Base-by-base conservation (phyloP, 2,888 invertebrate species). In the Cerastis rubricosa region DNA sequence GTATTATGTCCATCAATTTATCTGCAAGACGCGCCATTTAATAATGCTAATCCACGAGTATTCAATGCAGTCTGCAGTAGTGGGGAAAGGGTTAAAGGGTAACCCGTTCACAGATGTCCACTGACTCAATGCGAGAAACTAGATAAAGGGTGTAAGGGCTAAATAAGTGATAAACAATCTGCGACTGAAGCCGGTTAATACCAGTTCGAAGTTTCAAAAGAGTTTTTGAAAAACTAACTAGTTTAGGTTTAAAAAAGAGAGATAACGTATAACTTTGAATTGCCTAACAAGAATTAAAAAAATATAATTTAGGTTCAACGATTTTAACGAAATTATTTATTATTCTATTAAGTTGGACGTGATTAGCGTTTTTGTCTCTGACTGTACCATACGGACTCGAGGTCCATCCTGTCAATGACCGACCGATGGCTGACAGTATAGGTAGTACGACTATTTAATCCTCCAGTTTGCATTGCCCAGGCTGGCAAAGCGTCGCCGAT, bases 351-450 rank as follows among this genome's bases (percentile, higher is more conserved):
- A 64, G 14, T 64, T n/a, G 14, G 63, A 63, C 22, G 22, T 64
- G 19, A 25, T 47, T 8, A 75, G 29, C 12, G 22, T 43, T 12
- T 77, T 76, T 47, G 17, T 54, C 22, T 63, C 40, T 22, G 71
- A 54, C 17, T 40, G 14, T 54, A 71, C 5, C 35, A 47, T 40
- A 47, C 9, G 11, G 29, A 40, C 80, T 47, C 63, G 47, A 29
- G 40, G 63, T 47, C 40, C 47, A 54, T 54, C 19, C 47, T 49
- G 80, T 64, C 72, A 72, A 80, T 29, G 63, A 77, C 80, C 80
- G 71, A 19, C 77, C 64, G 72, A 64, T 54, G 54, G 51, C n/a
- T 63, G 72, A 45, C 45, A 45, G 35, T 51, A 79, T 51, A n/a
- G n/a, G n/a, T n/a, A 51, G 22, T 61, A 54, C 45, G 25, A 25